phyloP scores from a whole-genome alignment of 2,888 invertebrate species.

The Mycalesis mineus region DNA sequence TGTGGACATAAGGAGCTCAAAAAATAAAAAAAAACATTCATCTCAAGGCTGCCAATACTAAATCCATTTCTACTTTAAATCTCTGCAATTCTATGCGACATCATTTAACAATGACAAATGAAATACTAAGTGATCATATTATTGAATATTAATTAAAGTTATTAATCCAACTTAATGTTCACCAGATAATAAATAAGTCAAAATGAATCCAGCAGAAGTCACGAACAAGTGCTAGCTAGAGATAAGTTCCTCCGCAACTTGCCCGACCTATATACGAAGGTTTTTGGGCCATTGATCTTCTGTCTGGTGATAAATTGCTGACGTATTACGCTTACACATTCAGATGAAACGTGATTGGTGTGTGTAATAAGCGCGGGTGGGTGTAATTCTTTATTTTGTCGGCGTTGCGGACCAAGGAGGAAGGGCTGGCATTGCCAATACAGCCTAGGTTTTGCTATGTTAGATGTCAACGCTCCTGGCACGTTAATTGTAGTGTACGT shows the following conservation, averaged over 20 bases:
- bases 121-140: too few relatives aligned
- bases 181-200: constrained; percentile 3
- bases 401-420: not conserved
- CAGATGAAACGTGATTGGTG: constrained; percentile 27
- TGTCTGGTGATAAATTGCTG: constrained; percentile 30
- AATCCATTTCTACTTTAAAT: too few relatives aligned
- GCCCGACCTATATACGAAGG: constrained; percentile 25
- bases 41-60: too few relatives aligned
- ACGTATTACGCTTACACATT: constrained; percentile 28
- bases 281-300: constrained; percentile 31
- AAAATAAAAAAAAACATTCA: too few relatives aligned
- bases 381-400: constrained; percentile 20
- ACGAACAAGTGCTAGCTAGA: constrained; percentile 1
- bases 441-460: not conserved
- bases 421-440: not conserved
- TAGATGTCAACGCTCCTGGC: too few relatives aligned
- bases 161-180: not conserved
- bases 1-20: too few relatives aligned
- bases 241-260: constrained; percentile 27
- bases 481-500: too few relatives aligned
- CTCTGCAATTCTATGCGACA: too few relatives aligned
- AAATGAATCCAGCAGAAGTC: constrained; percentile 2
- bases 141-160: not conserved
- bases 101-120: too few relatives aligned
- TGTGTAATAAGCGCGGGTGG: constrained; percentile 15